Base-by-base conservation (phyloP, 1,140 invertebrate genomes). In the Sminthurides bifidus region DNA sequence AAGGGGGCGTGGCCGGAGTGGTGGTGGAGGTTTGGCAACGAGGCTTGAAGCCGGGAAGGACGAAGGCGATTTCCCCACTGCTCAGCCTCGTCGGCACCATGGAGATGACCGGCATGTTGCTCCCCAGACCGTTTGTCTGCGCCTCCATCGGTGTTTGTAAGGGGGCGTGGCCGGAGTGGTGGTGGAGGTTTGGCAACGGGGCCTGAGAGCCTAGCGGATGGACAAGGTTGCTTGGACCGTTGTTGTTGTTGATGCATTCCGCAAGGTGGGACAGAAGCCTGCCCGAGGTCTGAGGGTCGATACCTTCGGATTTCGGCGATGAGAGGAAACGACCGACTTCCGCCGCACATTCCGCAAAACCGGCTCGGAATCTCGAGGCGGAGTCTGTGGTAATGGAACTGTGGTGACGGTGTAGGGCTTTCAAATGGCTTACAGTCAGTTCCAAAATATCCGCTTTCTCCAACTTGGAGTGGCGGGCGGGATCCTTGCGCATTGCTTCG, bases 361-460 rank as follows among this genome's bases (percentile, higher is more conserved):
- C 90, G 12, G 85, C 78, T 54, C 82, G 79, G 71, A 91, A 92
- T 67, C 89, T 84, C 0, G 89, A 83, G 0, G 80, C 76, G 0
- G 87, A 84, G 68, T 92, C 55, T 21, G 10, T 87, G 1, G 81
- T 80, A 58, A 82, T 79, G 19, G 81, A 82, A 17, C 84, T 67
- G 63, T 85, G 83, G 65, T 85, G 83, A 3, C 83, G 75, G 68
- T 89, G 85, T 41, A 91, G 72, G 12, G 79, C 81, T 68, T 90
- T 86, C 40, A 94, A 73, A 69, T 93, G 87, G 70, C 91, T 90
- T 31, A 95, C 91, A 1, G 91, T 92, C 79, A 96, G 82, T 71
- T 95, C 91, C 26, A 62, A 31, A n/a, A 62, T 62, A 31, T 62
- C 60, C 17, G 55, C 91, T 71, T 95, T 95, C 69, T 95, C 91